These are phyloP conservation scores for Bombus sylvicola DNA, from an alignment of 1,140 invertebrate species.

Conservation along the genomic window DNA sequence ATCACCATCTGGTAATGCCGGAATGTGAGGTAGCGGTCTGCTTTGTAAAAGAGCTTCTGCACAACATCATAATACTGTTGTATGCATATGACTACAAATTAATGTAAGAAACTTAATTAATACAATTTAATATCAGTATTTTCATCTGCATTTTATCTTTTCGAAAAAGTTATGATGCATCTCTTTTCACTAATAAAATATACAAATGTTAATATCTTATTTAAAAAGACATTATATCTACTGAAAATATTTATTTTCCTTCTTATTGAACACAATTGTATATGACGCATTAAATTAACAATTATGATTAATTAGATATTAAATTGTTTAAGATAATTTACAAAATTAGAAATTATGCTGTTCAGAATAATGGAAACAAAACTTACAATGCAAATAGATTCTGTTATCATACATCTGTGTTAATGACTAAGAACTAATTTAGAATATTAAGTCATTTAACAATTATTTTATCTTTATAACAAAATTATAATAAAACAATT, in stretches of 20 bases:
- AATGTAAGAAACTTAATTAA: slow-evolving; percentile 10
- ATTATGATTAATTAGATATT: background rate
- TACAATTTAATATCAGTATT: background rate
- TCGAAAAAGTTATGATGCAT: background rate
- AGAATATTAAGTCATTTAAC: background rate
- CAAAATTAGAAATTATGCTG: background rate
- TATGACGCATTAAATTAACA: background rate
- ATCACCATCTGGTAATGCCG: slow-evolving; percentile 88
- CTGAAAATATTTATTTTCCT: background rate
- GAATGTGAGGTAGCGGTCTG: slow-evolving; percentile 94
- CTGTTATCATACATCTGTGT: no score
- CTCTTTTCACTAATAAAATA: background rate
- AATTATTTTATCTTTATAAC: background rate
- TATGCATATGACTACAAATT: slow-evolving; percentile 11
- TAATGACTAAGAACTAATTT: background rate
- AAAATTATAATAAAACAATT: background rate
- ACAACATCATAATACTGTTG: slow-evolving; percentile 74
- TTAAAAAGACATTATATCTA: background rate
- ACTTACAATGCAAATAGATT: background rate
- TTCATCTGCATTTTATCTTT: background rate
- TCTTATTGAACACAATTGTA: background rate
- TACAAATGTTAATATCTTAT: background rate
- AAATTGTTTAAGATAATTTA: slow-evolving; percentile 1
- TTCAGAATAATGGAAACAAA: background rate
- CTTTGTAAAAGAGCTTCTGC: slow-evolving; percentile 96